These are phyloP conservation scores for Megatriorchis doriae DNA, from an alignment of 2,113 vertebrate genomes.

Conservation along the genomic window DNA sequence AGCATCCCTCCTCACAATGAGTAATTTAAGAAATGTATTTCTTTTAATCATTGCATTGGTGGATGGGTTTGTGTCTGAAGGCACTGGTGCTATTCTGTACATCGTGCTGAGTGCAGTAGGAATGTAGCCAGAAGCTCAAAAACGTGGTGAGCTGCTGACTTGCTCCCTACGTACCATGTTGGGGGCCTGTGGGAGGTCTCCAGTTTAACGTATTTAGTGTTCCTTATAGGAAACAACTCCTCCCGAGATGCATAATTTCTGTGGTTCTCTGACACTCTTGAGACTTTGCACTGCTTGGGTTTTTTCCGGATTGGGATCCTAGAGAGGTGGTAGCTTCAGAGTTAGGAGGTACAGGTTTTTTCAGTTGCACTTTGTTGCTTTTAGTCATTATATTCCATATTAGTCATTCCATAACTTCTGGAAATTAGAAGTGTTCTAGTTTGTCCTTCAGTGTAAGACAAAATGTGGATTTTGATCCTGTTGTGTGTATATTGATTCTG, in stretches of 20 bases:
- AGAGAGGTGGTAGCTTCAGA: background rate
- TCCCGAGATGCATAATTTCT: background rate
- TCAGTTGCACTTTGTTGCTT: background rate
- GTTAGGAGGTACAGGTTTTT: background rate
- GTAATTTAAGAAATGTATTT: background rate
- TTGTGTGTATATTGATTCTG: background rate
- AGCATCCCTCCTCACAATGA: background rate
- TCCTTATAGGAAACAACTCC: background rate
- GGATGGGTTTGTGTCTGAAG: background rate
- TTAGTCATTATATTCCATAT: background rate
- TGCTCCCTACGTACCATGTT: background rate
- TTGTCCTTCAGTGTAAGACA: background rate
- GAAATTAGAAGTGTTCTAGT: background rate
- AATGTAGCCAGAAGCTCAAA: background rate
- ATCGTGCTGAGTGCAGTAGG: background rate
- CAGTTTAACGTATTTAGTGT: background rate
- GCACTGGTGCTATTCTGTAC: background rate
- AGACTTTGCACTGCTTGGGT: background rate
- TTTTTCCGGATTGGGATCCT: background rate
- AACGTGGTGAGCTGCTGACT: background rate
- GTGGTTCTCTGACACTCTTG: background rate
- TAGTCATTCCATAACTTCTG: background rate
- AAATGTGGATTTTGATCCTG: background rate
- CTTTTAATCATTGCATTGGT: background rate
- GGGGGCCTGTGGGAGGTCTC: background rate